phyloP scores from a whole-genome alignment of 2,113 vertebrate species.

The Campylomormyrus numenius region DNA sequence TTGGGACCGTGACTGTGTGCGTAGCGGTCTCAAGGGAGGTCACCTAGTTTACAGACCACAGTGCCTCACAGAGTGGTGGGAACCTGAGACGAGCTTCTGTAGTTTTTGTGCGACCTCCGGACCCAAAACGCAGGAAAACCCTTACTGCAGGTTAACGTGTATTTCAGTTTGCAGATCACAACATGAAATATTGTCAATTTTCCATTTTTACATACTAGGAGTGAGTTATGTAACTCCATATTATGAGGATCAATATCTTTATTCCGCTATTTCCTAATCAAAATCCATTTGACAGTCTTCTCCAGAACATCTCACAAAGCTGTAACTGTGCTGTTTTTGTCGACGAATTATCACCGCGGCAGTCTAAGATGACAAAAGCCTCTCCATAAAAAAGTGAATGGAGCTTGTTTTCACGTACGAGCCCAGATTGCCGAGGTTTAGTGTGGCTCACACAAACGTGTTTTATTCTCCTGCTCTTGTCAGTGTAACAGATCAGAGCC shows the following conservation, averaged over 20 bases:
- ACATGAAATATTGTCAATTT: background rate
- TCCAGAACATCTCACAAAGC: background rate
- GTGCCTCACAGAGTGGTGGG: background rate
- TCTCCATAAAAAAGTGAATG: background rate
- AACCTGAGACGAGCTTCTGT: background rate
- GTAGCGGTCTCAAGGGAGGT: background rate
- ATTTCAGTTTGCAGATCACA: background rate
- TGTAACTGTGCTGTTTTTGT: background rate
- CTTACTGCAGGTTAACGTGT: background rate
- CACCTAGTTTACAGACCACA: background rate
- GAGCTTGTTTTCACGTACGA: background rate
- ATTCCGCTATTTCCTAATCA: background rate
- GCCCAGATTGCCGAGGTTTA: background rate
- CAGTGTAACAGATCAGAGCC: conserved; percentile 6
- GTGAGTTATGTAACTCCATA: background rate
- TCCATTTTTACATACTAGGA: background rate
- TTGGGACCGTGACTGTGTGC: background rate
- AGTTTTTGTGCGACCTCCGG: background rate
- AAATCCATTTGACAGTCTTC: background rate
- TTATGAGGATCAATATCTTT: background rate
- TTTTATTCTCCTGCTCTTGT: background rate
- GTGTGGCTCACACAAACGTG: background rate
- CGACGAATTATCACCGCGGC: background rate
- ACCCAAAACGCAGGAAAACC: background rate
- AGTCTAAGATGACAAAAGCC: background rate